Conservation (phyloP, 2,113 vertebrate species). For the Trogon surrucura region DNA sequence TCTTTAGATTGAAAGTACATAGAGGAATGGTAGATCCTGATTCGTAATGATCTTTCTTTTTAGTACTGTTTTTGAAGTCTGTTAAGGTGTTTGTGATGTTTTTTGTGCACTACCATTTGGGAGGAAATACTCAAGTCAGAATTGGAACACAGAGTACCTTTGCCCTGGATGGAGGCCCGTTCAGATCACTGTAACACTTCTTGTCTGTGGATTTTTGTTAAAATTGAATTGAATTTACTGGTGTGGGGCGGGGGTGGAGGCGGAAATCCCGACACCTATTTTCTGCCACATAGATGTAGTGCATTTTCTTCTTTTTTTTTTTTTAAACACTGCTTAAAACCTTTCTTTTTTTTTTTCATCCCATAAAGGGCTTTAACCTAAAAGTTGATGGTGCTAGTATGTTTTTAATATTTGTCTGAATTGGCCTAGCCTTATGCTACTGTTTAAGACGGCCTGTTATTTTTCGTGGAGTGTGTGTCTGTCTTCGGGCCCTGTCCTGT, state of each 20-base stretch:
- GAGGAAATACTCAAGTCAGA: slow-evolving; percentile 54
- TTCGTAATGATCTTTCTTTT: slow-evolving; percentile 62
- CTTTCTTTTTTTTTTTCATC: slow-evolving; percentile 27
- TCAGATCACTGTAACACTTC: slow-evolving; percentile 45
- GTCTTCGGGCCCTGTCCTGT: slow-evolving; percentile 54
- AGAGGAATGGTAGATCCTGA: slow-evolving; percentile 64
- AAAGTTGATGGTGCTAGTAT: slow-evolving; percentile 78
- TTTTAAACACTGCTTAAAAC: slow-evolving; percentile 39
- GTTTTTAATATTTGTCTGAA: slow-evolving; percentile 69
- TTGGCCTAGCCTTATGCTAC: slow-evolving; percentile 56
- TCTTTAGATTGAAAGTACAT: slow-evolving; percentile 62
- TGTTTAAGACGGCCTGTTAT: slow-evolving; percentile 52
- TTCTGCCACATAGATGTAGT: slow-evolving; percentile 70
- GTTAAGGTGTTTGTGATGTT: slow-evolving; percentile 57
- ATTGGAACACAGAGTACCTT: slow-evolving; percentile 19
- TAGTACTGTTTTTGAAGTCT: slow-evolving; percentile 68
- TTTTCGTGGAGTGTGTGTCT: slow-evolving; percentile 51
- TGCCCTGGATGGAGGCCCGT: slow-evolving; percentile 1
- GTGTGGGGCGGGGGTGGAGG: not conserved
- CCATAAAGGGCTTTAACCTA: slow-evolving; percentile 74
- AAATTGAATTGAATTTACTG: slow-evolving; percentile 53
- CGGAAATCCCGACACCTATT: slow-evolving; percentile 11
- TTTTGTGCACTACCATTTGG: slow-evolving; percentile 61
- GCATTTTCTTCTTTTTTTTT: slow-evolving; percentile 10
- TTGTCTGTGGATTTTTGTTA: slow-evolving; percentile 51